Percentiles rank a stretch among this genome's conserved stretches.
Conservation (phyloP, 2,797 vertebrate genomes). For the Smutsia gigantea region DNA sequence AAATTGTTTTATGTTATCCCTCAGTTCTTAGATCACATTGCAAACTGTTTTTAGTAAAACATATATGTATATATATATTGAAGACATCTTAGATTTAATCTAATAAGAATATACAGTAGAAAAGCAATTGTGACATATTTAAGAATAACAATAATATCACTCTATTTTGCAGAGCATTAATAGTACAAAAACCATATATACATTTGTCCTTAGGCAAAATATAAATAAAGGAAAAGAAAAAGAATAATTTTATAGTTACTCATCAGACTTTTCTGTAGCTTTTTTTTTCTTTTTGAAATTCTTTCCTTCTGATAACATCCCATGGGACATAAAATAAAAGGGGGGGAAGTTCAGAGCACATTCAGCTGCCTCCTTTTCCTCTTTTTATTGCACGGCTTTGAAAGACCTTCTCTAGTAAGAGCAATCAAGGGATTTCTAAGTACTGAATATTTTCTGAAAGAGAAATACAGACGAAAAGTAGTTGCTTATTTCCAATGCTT, state of each 20-base stretch:
- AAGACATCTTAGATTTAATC: not conserved
- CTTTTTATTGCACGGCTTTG: slow-evolving; percentile 27
- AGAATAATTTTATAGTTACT: slow-evolving; percentile 11
- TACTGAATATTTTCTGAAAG: slow-evolving; percentile 19
- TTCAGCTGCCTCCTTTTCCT: not conserved
- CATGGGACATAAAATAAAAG: not conserved
- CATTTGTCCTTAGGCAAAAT: slow-evolving; percentile 25
- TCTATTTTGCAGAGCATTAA: not conserved
- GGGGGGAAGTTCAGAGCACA: not conserved
- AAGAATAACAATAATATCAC: not conserved
- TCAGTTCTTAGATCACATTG: slow-evolving; percentile 42
- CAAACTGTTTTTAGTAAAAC: not conserved
- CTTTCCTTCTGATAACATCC: slow-evolving; percentile 16
- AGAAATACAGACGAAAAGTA: not conserved
- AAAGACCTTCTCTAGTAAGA: slow-evolving; percentile 54
- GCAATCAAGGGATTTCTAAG: not conserved
- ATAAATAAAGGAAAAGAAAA: slow-evolving; percentile 32
- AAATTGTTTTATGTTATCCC: not conserved
- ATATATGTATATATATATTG: not conserved
- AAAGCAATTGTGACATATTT: not conserved
- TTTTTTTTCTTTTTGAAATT: not conserved
- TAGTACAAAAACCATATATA: not conserved
- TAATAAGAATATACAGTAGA: not conserved
- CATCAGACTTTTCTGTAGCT: not conserved
- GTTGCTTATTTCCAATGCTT: slow-evolving; percentile 53